A percentile compares a stretch with the other conserved stretches of the same genome.
Conservation (phyloP, 2,113 vertebrate species). For the Siphamia tubifer region DNA sequence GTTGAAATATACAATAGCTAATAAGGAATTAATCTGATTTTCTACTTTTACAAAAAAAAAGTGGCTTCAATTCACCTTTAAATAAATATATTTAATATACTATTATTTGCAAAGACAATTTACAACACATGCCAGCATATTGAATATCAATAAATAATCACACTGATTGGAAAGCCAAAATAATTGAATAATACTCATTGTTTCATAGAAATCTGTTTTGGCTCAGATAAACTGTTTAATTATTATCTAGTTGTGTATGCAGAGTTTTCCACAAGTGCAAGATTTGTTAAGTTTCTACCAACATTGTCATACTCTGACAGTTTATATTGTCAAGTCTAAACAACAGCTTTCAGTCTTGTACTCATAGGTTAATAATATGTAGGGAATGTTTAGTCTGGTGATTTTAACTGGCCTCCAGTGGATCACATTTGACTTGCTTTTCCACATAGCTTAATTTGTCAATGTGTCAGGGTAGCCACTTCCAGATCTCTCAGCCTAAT, state of each 20-base stretch:
- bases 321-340: constrained; percentile 13
- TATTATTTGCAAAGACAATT: too few species aligned
- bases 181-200: neutral
- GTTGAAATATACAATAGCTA: too few species aligned
- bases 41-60: too few species aligned
- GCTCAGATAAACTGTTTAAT: neutral
- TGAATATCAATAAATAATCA: too few species aligned
- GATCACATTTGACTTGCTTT: constrained; percentile 9
- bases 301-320: neutral
- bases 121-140: too few species aligned
- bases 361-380: constrained; percentile 15
- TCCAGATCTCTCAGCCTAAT: constrained; percentile 12
- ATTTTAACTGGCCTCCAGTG: constrained; percentile 29
- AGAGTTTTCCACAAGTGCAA: neutral
- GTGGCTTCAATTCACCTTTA: too few species aligned
- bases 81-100: too few species aligned
- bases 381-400: constrained; percentile 37
- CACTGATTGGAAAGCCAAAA: too few species aligned
- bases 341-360: constrained; percentile 17
- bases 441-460: constrained; percentile 20
- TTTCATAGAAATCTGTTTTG: neutral
- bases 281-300: neutral
- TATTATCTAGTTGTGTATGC: neutral
- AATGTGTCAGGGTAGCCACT: constrained; percentile 21
- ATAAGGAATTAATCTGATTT: too few species aligned